Conservation (phyloP, 2,113 vertebrate species). For the Onychostruthus taczanowskii region DNA sequence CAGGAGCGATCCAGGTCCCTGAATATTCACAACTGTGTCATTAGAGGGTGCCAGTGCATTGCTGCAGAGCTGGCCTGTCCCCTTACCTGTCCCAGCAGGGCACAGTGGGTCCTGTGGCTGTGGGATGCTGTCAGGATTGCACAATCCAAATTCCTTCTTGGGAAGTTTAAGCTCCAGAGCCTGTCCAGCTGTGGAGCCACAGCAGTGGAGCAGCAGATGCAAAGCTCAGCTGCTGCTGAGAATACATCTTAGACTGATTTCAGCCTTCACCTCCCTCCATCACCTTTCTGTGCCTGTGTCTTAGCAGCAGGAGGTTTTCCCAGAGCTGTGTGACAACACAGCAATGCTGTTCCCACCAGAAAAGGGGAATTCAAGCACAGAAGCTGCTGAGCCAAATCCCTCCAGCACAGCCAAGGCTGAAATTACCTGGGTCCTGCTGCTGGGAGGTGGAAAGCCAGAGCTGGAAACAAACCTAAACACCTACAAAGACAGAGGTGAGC, state of each 20-base stretch:
- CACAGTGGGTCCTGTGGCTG: background rate
- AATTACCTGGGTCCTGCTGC: background rate
- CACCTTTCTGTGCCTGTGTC: background rate
- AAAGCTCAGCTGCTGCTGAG: background rate
- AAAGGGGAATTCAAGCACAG: background rate
- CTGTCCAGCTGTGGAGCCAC: background rate
- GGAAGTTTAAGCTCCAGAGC: background rate
- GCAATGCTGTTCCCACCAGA: background rate
- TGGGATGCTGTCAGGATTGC: background rate
- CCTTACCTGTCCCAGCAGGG: background rate
- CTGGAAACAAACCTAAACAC: background rate
- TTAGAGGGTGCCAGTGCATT: conserved; percentile 29
- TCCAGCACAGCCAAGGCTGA: background rate
- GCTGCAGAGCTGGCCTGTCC: background rate
- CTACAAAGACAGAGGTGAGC: background rate
- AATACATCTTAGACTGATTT: background rate
- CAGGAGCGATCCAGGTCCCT: accelerated
- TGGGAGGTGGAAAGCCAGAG: background rate
- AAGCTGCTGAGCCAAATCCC: background rate
- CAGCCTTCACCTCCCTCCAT: background rate
- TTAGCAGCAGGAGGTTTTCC: background rate
- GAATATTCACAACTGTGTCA: background rate
- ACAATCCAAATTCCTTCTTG: background rate
- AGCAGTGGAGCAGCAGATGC: background rate
- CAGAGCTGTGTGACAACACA: background rate